Conservation (phyloP, 2,797 vertebrate genomes). For the Sebastes jordani region DNA sequence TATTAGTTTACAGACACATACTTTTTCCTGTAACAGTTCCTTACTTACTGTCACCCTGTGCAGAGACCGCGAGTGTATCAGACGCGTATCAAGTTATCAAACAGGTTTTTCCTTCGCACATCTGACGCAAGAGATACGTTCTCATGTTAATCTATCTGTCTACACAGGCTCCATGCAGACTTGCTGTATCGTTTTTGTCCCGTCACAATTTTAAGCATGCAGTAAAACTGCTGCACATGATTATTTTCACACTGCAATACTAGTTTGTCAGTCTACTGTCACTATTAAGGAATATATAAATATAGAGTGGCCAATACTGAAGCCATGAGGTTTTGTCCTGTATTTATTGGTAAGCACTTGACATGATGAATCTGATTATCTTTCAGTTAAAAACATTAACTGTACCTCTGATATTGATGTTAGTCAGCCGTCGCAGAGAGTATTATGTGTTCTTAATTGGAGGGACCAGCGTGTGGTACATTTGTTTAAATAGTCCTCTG, state of each 20-base stretch:
- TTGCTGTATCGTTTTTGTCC: neutral
- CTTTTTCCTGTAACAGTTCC: neutral
- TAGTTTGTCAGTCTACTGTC: neutral
- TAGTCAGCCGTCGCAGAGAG: neutral
- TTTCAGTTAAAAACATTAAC: neutral
- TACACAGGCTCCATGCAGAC: neutral
- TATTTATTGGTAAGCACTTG: neutral
- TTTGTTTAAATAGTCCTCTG: neutral
- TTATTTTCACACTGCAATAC: neutral
- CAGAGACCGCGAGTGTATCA: rapidly evolving
- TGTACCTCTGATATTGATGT: neutral
- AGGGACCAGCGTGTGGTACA: neutral
- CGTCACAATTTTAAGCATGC: neutral
- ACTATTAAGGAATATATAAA: neutral
- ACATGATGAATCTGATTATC: neutral
- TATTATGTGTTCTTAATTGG: neutral
- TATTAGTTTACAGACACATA: neutral
- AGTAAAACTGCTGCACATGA: neutral
- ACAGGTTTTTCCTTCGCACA: neutral
- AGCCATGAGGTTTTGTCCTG: neutral
- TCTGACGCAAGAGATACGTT: neutral
- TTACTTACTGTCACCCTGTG: neutral
- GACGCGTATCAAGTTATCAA: neutral
- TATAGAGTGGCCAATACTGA: neutral
- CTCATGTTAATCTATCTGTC: neutral